Evolutionary conservation across 1,140 invertebrate genomes (phyloP).

Genomic region (Ptiloglossa arizonensis): DNA sequence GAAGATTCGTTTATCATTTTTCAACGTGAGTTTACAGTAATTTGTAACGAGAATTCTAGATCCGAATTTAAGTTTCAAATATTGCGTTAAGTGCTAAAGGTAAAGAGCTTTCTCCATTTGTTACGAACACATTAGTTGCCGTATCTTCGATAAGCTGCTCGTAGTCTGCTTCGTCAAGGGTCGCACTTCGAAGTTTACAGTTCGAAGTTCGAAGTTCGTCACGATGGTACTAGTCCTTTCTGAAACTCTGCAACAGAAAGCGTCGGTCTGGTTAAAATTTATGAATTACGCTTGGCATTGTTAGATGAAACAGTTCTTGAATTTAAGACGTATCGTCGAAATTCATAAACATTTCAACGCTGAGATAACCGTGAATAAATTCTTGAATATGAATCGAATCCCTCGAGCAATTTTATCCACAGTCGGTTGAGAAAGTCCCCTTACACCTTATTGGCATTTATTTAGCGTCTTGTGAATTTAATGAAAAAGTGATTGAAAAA

Average conservation of each 20-base stretch:
- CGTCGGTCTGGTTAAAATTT: conserved; percentile 33
- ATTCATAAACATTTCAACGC: conserved; percentile 11
- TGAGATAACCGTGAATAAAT: no score
- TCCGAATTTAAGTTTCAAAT: not conserved
- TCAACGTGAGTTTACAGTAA: no score
- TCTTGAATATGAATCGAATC: no score
- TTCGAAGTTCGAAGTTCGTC: conserved; percentile 28
- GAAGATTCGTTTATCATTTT: no score
- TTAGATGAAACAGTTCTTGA: not conserved
- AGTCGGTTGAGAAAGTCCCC: no score
- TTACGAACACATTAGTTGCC: not conserved
- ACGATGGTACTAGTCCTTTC: conserved; percentile 11
- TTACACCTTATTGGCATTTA: no score
- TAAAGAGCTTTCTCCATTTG: conserved; percentile 1
- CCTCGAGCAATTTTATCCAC: no score
- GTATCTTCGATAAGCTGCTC: not conserved
- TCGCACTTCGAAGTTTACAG: conserved; percentile 11
- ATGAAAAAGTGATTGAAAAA: no score
- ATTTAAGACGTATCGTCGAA: conserved; percentile 7
- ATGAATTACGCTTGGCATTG: conserved; percentile 12
- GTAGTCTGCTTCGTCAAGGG: not conserved
- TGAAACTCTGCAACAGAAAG: conserved; percentile 44
- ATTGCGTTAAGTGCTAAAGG: not conserved
- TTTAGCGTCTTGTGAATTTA: no score
- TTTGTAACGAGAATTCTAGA: no score